A percentile compares a stretch with the other conserved stretches of the same genome.
Evolutionary conservation across 2,888 invertebrate species (phyloP).

Genomic region (Pasiphila rectangulata): DNA sequence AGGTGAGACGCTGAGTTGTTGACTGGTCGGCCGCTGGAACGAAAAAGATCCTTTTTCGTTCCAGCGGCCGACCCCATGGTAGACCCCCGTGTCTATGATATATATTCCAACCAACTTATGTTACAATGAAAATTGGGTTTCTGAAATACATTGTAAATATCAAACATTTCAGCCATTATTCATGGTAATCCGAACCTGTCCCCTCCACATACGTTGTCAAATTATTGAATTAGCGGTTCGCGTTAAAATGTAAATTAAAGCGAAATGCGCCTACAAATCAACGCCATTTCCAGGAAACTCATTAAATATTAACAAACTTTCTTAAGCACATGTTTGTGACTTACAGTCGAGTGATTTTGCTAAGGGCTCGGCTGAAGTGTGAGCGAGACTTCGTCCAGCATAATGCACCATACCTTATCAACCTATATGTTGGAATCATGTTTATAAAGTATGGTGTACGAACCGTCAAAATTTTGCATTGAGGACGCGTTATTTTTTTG

Average conservation of each 20-base stretch:
- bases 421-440: not conserved
- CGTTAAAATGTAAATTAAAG: conserved; percentile 64
- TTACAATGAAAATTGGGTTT: not conserved
- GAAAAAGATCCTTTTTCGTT: too few relatives aligned
- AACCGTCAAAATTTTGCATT: too few relatives aligned
- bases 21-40: too few relatives aligned
- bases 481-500: too few relatives aligned
- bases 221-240: conserved; percentile 68
- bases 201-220: conserved; percentile 49
- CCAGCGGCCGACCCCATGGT: too few relatives aligned
- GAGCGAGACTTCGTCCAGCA: too few relatives aligned
- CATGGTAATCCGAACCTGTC: conserved; percentile 27
- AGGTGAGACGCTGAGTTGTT: too few relatives aligned
- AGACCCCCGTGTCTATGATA: too few relatives aligned
- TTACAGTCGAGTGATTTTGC: conserved; percentile 43
- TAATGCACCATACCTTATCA: too few relatives aligned
- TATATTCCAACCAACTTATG: not conserved
- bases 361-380: conserved; percentile 25
- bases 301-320: conserved; percentile 79
- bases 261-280: conserved; percentile 67
- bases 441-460: not conserved
- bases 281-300: conserved; percentile 53
- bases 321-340: conserved; percentile 76
- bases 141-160: conserved; percentile 7
- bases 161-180: conserved; percentile 20